A percentile compares a stretch with the other conserved stretches of the same genome.
These are phyloP conservation scores for Apeltes quadracus DNA, from an alignment of 2,113 vertebrate species.

Conservation along the genomic window DNA sequence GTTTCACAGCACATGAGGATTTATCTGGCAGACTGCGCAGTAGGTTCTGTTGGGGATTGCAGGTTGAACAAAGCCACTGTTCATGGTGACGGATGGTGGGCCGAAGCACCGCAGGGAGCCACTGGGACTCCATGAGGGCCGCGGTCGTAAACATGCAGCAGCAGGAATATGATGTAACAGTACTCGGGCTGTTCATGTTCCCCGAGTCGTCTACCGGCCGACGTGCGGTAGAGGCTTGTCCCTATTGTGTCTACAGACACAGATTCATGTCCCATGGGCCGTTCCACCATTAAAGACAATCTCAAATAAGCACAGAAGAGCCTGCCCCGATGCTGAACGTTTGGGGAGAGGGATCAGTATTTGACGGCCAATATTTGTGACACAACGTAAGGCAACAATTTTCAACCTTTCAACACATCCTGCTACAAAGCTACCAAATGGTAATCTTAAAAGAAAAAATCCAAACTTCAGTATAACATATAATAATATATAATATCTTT, in stretches of 20 bases:
- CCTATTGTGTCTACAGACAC: background rate
- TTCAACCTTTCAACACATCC: background rate
- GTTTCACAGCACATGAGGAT: background rate
- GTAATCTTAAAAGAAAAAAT: background rate
- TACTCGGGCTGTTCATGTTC: slow-evolving; percentile 20
- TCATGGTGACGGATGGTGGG: slow-evolving; percentile 27
- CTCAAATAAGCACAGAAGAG: background rate
- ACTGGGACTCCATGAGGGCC: slow-evolving; percentile 10
- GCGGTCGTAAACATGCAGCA: slow-evolving; percentile 26
- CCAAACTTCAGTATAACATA: background rate
- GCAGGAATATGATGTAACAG: slow-evolving; percentile 50
- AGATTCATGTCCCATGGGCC: slow-evolving; percentile 2
- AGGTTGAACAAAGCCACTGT: slow-evolving; percentile 30
- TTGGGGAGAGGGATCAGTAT: background rate
- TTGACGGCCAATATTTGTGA: background rate
- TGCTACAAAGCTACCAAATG: background rate
- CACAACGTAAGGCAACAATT: background rate
- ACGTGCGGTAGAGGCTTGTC: background rate
- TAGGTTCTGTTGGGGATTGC: slow-evolving; percentile 3
- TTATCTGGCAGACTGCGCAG: slow-evolving; percentile 30
- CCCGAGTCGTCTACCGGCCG: slow-evolving; percentile 10
- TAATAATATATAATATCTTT: background rate
- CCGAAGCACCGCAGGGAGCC: slow-evolving; percentile 21
- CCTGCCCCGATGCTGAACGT: background rate
- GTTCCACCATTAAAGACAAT: background rate